Conservation (phyloP, 1,140 invertebrate species). For the Panagrolaimus sp. region DNA sequence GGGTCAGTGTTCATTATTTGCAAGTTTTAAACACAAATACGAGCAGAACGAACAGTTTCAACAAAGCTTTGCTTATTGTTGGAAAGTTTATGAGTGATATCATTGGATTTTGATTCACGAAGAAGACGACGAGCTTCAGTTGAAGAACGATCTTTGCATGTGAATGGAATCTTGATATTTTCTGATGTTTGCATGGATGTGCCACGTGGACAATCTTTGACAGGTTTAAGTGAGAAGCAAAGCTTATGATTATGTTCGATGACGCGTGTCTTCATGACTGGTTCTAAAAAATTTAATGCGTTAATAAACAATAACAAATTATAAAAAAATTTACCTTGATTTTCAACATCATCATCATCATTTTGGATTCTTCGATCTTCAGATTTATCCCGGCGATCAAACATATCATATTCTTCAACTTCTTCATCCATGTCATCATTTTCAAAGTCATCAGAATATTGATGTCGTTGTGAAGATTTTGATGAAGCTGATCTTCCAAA, state of each 20-base stretch:
- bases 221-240: slow-evolving; percentile 35
- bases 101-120: not conserved
- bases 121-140: slow-evolving; percentile 27
- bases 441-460: too few species aligned
- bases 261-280: not conserved
- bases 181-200: slow-evolving; percentile 13
- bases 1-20: too few species aligned
- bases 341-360: too few species aligned
- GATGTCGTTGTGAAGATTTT: too few species aligned
- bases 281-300: not conserved
- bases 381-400: too few species aligned
- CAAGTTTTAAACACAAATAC: too few species aligned
- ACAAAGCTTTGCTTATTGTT: not conserved
- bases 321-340: too few species aligned
- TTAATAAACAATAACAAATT: too few species aligned
- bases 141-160: slow-evolving; percentile 36
- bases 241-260: slow-evolving; percentile 23
- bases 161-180: slow-evolving; percentile 19
- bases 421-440: too few species aligned
- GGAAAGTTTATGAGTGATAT: not conserved
- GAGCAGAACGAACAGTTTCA: not conserved
- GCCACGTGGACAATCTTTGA: slow-evolving; percentile 32
- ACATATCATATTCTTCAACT: too few species aligned
- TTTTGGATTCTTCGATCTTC: too few species aligned
- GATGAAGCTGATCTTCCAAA: not conserved